Evolutionary conservation across 2,797 vertebrate genomes (phyloP).

Genomic region (Protonibea diacanthus): DNA sequence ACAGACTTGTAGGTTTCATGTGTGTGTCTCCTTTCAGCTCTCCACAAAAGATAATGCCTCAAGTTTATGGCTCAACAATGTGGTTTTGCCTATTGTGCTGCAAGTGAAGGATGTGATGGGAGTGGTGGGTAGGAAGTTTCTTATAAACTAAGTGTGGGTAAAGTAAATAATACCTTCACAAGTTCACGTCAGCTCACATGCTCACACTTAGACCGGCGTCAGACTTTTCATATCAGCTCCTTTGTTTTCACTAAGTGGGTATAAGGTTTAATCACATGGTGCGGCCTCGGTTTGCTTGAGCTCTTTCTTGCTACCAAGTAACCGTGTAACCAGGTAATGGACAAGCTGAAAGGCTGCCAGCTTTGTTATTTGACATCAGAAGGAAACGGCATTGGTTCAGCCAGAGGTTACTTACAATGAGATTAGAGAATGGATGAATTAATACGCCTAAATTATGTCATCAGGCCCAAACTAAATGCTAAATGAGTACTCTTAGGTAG

Average conservation of each 20-base stretch:
- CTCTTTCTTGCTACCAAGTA: constrained; percentile 50
- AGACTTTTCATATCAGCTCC: constrained; percentile 56
- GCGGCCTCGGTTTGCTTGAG: constrained; percentile 38
- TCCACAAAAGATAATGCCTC: constrained; percentile 49
- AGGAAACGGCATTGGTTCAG: constrained; percentile 14
- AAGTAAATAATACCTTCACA: constrained; percentile 66
- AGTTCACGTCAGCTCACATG: constrained; percentile 49
- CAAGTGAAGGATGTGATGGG: constrained; percentile 62
- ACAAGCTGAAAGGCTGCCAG: constrained; percentile 52
- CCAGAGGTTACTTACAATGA: constrained; percentile 20
- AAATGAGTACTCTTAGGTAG: background rate
- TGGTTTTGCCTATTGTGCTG: constrained; percentile 54
- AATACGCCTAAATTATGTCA: constrained; percentile 16
- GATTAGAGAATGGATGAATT: constrained; percentile 24
- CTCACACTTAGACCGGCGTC: constrained; percentile 26
- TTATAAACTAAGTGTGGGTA: constrained; percentile 52
- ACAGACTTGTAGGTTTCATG: constrained; percentile 28
- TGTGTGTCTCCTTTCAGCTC: constrained; percentile 48
- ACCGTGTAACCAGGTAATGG: constrained; percentile 65
- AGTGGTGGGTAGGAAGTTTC: constrained; percentile 61
- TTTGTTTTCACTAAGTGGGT: constrained; percentile 50
- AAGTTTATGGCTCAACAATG: constrained; percentile 38
- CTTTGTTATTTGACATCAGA: constrained; percentile 56
- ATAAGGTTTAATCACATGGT: constrained; percentile 37
- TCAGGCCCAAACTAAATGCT: background rate